A percentile compares a stretch with the other conserved stretches of the same genome.
Conservation (phyloP, 2,888 invertebrate genomes). For the Automeris io region DNA sequence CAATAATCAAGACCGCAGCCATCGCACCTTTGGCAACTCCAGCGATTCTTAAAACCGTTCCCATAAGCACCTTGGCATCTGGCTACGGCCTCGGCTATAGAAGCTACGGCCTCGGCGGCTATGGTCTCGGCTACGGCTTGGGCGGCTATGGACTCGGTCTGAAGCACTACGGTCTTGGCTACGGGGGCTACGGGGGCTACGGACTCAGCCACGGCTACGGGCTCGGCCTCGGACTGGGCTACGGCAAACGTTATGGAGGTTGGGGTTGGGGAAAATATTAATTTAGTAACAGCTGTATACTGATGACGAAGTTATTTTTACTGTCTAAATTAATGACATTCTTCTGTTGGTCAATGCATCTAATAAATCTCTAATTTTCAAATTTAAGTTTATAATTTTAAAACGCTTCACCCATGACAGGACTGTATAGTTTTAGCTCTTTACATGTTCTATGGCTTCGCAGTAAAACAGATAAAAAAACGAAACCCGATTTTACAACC, state of each 20-base stretch:
- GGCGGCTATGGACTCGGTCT: constrained; percentile 6
- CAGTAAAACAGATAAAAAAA: too few relatives aligned
- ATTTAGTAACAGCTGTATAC: neutral
- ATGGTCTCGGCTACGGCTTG: constrained; percentile 15
- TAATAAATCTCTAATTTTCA: constrained; percentile 19
- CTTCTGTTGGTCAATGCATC: constrained; percentile 22
- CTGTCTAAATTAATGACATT: constrained; percentile 10
- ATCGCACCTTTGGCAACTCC: constrained; percentile 31
- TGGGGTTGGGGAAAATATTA: constrained; percentile 11
- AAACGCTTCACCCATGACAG: neutral
- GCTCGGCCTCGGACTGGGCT: constrained; percentile 8
- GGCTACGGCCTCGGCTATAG: constrained; percentile 20
- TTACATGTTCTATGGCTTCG: too few relatives aligned
- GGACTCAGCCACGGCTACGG: constrained; percentile 8
- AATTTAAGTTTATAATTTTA: neutral
- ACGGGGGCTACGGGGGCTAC: neutral
- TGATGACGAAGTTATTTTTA: constrained; percentile 20
- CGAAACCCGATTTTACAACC: neutral
- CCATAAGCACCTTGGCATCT: constrained; percentile 13
- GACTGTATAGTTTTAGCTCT: too few relatives aligned
- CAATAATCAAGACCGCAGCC: constrained; percentile 40
- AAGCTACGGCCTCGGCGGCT: constrained; percentile 15
- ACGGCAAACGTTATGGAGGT: constrained; percentile 14
- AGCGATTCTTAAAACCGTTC: constrained; percentile 32
- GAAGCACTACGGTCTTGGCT: constrained; percentile 3